Evolutionary conservation across 2,797 vertebrate genomes (phyloP).

Genomic region (Ispidina lecontei): DNA sequence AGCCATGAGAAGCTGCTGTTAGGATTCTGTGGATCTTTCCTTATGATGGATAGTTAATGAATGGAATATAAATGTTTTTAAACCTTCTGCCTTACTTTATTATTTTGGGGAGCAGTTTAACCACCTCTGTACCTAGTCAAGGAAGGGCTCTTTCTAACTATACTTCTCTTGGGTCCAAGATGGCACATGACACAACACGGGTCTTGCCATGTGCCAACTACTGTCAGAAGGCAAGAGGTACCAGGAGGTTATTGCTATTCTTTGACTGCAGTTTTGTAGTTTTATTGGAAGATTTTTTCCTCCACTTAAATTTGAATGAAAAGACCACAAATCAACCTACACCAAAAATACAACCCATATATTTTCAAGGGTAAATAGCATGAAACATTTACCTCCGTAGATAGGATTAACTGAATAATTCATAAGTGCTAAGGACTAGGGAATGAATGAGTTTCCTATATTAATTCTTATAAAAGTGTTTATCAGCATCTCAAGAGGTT

Average conservation of each 20-base stretch:
- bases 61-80: background rate
- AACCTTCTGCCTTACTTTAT: background rate
- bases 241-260: conserved; percentile 5
- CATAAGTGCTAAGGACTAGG: background rate
- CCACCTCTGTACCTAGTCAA: background rate
- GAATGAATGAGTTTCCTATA: conserved; percentile 24
- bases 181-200: background rate
- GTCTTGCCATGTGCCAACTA: background rate
- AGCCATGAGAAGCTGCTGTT: background rate
- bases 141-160: background rate
- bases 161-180: background rate
- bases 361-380: background rate
- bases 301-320: background rate
- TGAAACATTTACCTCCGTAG: background rate
- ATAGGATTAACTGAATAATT: conserved; percentile 52
- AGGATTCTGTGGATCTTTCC: conserved; percentile 11
- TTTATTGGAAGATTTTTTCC: conserved; percentile 1
- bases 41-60: background rate
- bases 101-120: background rate
- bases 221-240: background rate
- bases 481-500: background rate
- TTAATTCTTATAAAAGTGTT: background rate
- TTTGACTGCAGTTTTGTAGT: conserved; percentile 1
- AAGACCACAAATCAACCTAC: background rate
- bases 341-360: background rate